phyloP scores from a whole-genome alignment of 2,113 vertebrate species.

The Girardinichthys multiradiatus region DNA sequence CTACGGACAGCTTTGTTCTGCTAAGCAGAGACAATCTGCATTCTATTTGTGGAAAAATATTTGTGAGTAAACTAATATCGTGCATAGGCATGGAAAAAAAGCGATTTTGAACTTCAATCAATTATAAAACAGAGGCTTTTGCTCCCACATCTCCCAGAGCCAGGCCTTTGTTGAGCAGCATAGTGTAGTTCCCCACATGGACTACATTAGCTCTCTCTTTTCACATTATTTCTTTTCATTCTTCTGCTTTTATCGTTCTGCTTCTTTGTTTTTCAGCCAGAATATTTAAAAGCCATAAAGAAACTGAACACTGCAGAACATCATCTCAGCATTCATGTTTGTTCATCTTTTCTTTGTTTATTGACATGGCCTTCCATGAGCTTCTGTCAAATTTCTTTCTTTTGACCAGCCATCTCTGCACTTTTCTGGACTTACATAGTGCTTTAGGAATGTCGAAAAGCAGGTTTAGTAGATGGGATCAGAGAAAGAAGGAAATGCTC shows the following conservation, averaged over 20 bases:
- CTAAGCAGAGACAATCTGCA: slow-evolving; percentile 40
- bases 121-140: slow-evolving; percentile 60
- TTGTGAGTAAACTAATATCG: slow-evolving; percentile 62
- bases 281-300: slow-evolving; percentile 52
- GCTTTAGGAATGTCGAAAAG: slow-evolving; percentile 69
- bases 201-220: slow-evolving; percentile 67
- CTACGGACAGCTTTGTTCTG: slow-evolving; percentile 40
- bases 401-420: slow-evolving; percentile 15
- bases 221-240: slow-evolving; percentile 62
- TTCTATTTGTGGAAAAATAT: slow-evolving; percentile 64
- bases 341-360: slow-evolving; percentile 36
- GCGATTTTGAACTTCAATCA: slow-evolving; percentile 63
- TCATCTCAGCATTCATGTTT: slow-evolving; percentile 19
- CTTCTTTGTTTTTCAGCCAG: slow-evolving; percentile 65
- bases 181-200: slow-evolving; percentile 63
- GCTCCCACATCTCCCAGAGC: slow-evolving; percentile 50
- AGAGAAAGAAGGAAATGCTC: slow-evolving; percentile 28
- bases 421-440: slow-evolving; percentile 53
- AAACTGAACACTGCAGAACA: slow-evolving; percentile 53
- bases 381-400: slow-evolving; percentile 19
- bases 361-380: slow-evolving; percentile 30
- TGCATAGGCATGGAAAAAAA: slow-evolving; percentile 46
- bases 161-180: slow-evolving; percentile 61
- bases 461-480: slow-evolving; percentile 45
- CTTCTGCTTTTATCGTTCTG: slow-evolving; percentile 67